Percentiles rank a stretch among this genome's conserved stretches.
These are phyloP conservation scores for Akabosia matsudoensis DNA, from an alignment of 1,140 invertebrate genomes.

Conservation along the genomic window DNA sequence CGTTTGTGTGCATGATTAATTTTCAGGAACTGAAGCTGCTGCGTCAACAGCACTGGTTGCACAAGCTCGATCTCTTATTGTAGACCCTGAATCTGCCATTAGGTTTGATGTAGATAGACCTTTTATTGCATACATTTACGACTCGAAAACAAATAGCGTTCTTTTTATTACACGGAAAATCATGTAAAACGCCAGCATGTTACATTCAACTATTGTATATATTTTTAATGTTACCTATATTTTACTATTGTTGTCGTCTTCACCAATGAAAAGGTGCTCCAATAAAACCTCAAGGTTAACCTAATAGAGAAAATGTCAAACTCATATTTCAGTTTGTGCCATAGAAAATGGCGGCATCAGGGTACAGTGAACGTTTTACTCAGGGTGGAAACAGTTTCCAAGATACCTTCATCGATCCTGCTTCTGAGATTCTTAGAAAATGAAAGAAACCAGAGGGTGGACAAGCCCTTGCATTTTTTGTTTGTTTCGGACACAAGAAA, in stretches of 20 bases:
- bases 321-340: no score
- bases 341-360: no score
- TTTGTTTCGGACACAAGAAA: no score
- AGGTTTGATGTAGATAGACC: neutral
- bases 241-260: neutral
- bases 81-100: neutral
- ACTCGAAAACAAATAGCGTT: neutral
- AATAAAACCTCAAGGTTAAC: no score
- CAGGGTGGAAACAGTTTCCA: no score
- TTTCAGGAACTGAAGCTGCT: conserved; percentile 5
- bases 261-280: no score
- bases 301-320: no score
- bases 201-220: neutral
- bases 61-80: neutral
- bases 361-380: no score
- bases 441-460: no score
- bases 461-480: no score
- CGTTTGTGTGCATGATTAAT: neutral
- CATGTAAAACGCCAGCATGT: neutral
- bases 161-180: neutral
- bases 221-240: neutral
- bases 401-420: no score
- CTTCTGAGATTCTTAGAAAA: no score
- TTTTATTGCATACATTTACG: conserved; percentile 15
- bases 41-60: neutral